A percentile compares a stretch with the other conserved stretches of the same genome.
These are phyloP conservation scores for Caenorhabditis drosophilae DNA, from an alignment of 2,888 invertebrate genomes.

Conservation along the genomic window DNA sequence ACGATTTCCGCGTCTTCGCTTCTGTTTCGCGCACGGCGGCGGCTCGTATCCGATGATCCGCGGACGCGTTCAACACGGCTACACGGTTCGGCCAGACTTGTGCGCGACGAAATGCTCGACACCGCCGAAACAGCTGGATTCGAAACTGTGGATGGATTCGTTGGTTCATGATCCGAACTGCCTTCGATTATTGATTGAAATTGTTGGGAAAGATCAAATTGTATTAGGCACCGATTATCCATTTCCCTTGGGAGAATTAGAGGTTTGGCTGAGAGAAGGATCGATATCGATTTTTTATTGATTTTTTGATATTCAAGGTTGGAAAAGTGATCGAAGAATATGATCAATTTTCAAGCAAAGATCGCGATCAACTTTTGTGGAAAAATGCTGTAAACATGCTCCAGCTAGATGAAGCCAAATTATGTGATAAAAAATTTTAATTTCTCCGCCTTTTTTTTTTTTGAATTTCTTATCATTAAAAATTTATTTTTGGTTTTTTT, in stretches of 20 bases:
- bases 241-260: constrained; percentile 74
- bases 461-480: background rate
- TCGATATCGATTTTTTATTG: constrained; percentile 8
- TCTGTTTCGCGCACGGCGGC: constrained; percentile 74
- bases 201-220: constrained; percentile 73
- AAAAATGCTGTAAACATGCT: constrained; percentile 55
- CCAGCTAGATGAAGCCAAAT: constrained; percentile 41
- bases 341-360: constrained; percentile 10
- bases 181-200: constrained; percentile 71
- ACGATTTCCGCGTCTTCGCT: constrained; percentile 71
- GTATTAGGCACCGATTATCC: constrained; percentile 75
- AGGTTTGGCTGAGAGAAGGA: no score
- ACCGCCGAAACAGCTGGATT: constrained; percentile 70
- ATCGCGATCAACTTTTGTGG: constrained; percentile 55
- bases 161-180: constrained; percentile 73
- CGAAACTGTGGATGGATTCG: constrained; percentile 72
- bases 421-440: constrained; percentile 14
- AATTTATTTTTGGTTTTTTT: background rate
- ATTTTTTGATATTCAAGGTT: constrained; percentile 7
- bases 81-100: constrained; percentile 71
- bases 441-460: background rate
- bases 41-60: constrained; percentile 74
- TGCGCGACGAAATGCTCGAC: constrained; percentile 72
- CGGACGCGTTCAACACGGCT: constrained; percentile 73
- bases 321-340: constrained; percentile 49